phyloP scores from a whole-genome alignment of 2,888 invertebrate species.

The Noctua janthe region DNA sequence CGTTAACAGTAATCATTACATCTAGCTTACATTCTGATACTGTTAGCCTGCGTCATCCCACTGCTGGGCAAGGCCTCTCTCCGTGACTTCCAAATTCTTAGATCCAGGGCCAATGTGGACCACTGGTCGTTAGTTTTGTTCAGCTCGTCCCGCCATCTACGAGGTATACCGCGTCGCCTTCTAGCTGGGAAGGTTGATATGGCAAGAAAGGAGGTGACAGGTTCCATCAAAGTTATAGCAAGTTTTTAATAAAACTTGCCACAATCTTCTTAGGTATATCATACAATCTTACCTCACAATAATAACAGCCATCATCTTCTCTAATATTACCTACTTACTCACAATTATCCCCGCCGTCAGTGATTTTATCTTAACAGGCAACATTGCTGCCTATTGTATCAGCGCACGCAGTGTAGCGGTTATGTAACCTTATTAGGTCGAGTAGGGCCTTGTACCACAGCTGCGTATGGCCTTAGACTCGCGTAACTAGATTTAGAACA shows the following conservation, averaged over 20 bases:
- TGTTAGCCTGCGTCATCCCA: too few species aligned
- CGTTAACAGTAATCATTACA: too few species aligned
- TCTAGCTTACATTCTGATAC: too few species aligned
- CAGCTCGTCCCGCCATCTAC: too few species aligned
- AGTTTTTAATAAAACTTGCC: neutral
- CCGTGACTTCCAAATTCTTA: too few species aligned
- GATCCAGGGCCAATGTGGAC: too few species aligned
- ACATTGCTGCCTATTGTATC: slow-evolving; percentile 23
- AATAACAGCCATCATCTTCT: neutral
- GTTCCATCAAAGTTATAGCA: too few species aligned
- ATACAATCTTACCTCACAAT: neutral
- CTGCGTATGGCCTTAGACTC: neutral
- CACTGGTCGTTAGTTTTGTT: too few species aligned
- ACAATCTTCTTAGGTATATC: neutral
- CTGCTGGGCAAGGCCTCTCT: too few species aligned
- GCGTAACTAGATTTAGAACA: neutral
- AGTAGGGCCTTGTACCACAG: neutral
- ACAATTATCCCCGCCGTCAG: slow-evolving; percentile 9
- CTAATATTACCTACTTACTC: neutral
- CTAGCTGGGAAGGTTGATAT: too few species aligned
- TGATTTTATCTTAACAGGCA: slow-evolving; percentile 30
- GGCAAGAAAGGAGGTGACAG: too few species aligned
- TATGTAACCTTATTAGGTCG: neutral
- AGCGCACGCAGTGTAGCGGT: neutral
- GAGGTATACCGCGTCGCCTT: too few species aligned